Percentiles rank a stretch among this genome's conserved stretches.
Conservation (phyloP, 2,888 invertebrate species). For the Pristionchus arcanus region DNA sequence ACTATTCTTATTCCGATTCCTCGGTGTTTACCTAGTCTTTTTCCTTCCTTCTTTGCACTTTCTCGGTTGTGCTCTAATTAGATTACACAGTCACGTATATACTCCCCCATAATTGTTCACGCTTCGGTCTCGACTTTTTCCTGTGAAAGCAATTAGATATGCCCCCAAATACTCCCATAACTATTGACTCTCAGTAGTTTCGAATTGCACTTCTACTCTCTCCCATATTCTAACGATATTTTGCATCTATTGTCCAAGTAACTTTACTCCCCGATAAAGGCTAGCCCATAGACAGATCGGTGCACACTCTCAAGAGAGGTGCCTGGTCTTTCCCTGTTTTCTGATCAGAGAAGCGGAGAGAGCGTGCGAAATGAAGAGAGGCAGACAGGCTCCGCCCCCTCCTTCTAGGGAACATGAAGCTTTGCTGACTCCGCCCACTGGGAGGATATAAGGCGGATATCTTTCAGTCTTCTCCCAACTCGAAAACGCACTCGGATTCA, state of each 20-base stretch:
- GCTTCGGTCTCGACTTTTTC: background rate
- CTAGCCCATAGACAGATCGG: background rate
- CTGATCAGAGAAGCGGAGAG: background rate
- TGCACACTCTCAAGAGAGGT: background rate
- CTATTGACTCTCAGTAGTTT: background rate
- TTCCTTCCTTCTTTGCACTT: background rate
- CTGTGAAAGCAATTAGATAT: background rate
- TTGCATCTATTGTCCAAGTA: background rate
- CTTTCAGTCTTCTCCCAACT: slow-evolving; percentile 8
- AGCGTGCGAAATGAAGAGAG: background rate
- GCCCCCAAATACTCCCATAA: background rate
- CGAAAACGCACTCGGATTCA: background rate
- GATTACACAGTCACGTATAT: background rate
- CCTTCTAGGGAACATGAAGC: slow-evolving; percentile 16
- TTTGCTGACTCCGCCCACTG: slow-evolving; percentile 6
- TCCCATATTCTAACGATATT: background rate
- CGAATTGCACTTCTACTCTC: background rate
- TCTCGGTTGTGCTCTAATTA: slow-evolving; percentile 30
- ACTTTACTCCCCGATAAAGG: background rate
- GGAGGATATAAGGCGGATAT: slow-evolving; percentile 12
- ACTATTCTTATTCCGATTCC: background rate
- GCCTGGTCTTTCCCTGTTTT: background rate
- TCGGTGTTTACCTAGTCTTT: background rate
- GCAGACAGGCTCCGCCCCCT: slow-evolving; percentile 10
- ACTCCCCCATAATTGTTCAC: slow-evolving; percentile 17